A percentile compares a stretch with the other conserved stretches of the same genome.
phyloP scores from a whole-genome alignment of 2,797 vertebrate genomes.

The Hemitrygon akajei region DNA sequence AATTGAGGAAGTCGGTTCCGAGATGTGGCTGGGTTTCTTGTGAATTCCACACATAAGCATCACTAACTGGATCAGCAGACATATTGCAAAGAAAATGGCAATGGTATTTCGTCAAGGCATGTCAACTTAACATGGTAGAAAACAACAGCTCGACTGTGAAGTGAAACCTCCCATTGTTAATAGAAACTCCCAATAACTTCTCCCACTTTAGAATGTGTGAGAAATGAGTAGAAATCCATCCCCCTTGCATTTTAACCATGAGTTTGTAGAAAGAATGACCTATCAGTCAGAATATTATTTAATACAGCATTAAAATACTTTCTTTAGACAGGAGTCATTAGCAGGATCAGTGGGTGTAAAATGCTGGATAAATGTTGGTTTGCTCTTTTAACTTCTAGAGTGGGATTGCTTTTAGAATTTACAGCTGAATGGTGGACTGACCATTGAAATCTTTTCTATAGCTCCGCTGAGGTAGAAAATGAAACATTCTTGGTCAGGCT shows the following conservation, averaged over 20 bases:
- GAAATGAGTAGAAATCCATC: neutral
- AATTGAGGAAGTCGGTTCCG: slow-evolving; percentile 46
- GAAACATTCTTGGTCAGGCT: neutral
- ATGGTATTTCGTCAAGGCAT: neutral
- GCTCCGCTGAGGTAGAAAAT: neutral
- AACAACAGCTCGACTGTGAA: neutral
- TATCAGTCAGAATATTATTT: neutral
- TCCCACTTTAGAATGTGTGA: neutral
- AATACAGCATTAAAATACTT: neutral
- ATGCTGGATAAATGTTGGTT: neutral
- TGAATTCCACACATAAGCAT: neutral
- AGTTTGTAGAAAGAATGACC: neutral
- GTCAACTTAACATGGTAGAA: neutral
- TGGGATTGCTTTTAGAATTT: neutral
- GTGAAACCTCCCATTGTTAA: neutral
- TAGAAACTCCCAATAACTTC: neutral
- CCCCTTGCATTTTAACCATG: neutral
- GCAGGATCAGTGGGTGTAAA: neutral
- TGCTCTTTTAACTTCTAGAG: neutral
- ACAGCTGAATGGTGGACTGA: neutral
- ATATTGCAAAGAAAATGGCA: neutral
- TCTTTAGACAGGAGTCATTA: neutral
- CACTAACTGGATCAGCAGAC: neutral
- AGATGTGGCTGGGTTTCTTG: slow-evolving; percentile 42
- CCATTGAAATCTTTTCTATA: neutral